Conservation (phyloP, 30 jellyfish, hydroid and myxozoan species). For the Cassiopea xamachana region DNA sequence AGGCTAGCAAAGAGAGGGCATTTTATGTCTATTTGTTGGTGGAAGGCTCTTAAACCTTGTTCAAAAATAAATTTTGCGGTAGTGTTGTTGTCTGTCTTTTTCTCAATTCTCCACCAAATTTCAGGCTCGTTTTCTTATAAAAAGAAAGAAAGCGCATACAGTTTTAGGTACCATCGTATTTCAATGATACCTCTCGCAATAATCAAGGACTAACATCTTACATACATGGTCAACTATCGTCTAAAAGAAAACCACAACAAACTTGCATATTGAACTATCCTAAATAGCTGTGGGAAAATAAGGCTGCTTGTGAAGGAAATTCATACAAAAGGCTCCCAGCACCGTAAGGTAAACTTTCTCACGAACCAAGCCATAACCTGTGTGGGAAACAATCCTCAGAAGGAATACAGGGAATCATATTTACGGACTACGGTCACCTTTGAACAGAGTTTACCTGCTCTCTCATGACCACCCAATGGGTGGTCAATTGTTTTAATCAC, state of each 20-base stretch:
- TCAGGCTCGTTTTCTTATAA: no score
- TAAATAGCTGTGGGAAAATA: slow-evolving; percentile 1
- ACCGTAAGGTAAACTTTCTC: slow-evolving; percentile 48
- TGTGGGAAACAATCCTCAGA: slow-evolving; percentile 56
- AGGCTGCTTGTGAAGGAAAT: slow-evolving; percentile 4
- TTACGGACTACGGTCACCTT: slow-evolving; percentile 7
- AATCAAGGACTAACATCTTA: no score
- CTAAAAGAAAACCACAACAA: slow-evolving; percentile 7
- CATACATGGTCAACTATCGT: background rate
- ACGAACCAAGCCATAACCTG: slow-evolving; percentile 48
- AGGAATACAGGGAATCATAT: slow-evolving; percentile 9
- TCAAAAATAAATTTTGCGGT: no score
- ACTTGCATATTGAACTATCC: background rate
- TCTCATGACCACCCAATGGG: slow-evolving; percentile 39
- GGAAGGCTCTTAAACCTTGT: no score
- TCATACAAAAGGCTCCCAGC: slow-evolving; percentile 17
- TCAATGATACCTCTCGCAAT: no score
- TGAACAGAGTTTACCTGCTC: slow-evolving; percentile 34
- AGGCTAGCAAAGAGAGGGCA: no score
- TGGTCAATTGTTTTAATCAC: slow-evolving; percentile 4
- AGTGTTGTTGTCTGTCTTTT: no score
- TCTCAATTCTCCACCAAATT: no score
- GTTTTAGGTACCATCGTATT: no score
- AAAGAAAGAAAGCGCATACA: no score
- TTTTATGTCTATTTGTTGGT: no score